Base-by-base conservation (phyloP, 2,797 vertebrate genomes). In the Halcyon leucocephala region DNA sequence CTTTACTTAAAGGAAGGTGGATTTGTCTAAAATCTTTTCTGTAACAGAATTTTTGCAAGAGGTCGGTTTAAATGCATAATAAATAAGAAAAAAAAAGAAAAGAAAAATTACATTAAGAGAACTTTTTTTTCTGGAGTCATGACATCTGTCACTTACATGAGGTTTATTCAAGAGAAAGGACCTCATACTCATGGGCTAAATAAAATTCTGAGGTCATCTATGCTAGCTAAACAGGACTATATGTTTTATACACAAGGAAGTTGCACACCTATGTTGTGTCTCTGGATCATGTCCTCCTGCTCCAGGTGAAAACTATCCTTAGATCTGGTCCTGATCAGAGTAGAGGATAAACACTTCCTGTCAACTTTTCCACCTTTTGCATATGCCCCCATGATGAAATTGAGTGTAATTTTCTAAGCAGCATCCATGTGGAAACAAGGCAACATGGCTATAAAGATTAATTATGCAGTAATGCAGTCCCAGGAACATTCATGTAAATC, bases 191-290 rank as follows among this genome's bases (percentile, higher is more conserved):
- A 6, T 35, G 7, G 29, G 37, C 3, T 57, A 86, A 81, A 48
- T 65, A 25, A 52, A 79, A 72, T 72, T 90, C n/a, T 79, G 24
- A 79, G 16, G 8, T 57, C 4, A 8, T 2, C 4, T 82, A 10
- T 29, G 72, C 37, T 35, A 54, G 10, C 13, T 76, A 61, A 90
- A 65, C 4, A 46, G 7, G 16, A 46, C 9, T 26, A 7, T 14
- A 8, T 26, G 4, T 33, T 61, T 76, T 57, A 44, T 8, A 41
- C 8, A 67, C 2, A 3, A 29, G 12, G 7, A 61, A 48, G 4
- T 1, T 65, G 24, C 22, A 37, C 0, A 0, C 2, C 11, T 37
- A 0, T 33, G 17, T 3, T n/a, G 7, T 18, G 15, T 4, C 16
- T 87, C 39, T 66, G 39, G 22, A 46, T 39, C 39, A 35, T 25